A percentile compares a stretch with the other conserved stretches of the same genome.
Evolutionary conservation across 2,113 vertebrate genomes (phyloP).

Genomic region (Stictonetta naevosa): DNA sequence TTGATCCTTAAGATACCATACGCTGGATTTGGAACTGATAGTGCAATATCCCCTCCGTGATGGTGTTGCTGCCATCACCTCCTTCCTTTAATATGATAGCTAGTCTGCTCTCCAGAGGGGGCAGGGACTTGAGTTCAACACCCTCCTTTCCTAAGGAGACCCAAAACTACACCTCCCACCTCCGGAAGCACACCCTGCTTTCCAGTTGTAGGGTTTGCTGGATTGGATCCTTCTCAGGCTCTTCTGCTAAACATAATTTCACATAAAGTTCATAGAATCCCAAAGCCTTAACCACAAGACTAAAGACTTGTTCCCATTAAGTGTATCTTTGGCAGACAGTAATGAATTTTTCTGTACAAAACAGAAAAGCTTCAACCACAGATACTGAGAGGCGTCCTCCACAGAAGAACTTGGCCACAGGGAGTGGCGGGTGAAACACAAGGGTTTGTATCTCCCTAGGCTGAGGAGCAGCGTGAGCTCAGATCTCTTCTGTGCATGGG

Average conservation of each 20-base stretch:
- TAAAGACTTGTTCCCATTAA: constrained; percentile 12
- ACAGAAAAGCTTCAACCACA: not conserved
- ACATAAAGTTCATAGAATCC: constrained; percentile 1
- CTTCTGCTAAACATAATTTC: not conserved
- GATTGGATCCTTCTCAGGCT: not conserved
- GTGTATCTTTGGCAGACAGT: not conserved
- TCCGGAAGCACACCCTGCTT: not conserved
- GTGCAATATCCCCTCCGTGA: too few species aligned
- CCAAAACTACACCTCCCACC: not conserved
- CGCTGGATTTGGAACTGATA: not conserved
- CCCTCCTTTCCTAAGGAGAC: not conserved
- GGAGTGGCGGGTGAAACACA: not conserved
- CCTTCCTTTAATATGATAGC: not conserved
- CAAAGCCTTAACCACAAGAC: not conserved
- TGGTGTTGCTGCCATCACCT: not conserved
- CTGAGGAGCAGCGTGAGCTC: not conserved
- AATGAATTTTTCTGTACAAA: not conserved
- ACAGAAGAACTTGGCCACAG: not conserved
- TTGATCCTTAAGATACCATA: not conserved
- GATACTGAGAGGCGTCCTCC: not conserved
- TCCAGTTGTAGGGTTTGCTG: not conserved
- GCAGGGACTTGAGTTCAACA: not conserved
- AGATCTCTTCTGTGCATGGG: not conserved
- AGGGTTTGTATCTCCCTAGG: not conserved
- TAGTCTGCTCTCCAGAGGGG: not conserved